Percentiles rank a stretch among this genome's conserved stretches.
Conservation (phyloP, 2,113 vertebrate genomes). For the Mohoua ochrocephala region DNA sequence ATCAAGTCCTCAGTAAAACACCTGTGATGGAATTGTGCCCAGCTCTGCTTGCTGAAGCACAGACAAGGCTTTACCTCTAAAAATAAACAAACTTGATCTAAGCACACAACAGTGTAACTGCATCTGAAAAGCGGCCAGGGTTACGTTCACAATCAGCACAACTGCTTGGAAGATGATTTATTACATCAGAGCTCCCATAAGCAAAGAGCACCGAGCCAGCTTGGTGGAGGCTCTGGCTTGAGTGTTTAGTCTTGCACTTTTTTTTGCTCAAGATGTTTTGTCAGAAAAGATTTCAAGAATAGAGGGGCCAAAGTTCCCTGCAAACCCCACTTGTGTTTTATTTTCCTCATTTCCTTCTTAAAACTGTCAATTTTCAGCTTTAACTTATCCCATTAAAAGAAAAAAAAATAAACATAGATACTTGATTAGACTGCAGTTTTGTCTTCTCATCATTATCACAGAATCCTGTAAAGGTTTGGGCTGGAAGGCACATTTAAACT, state of each 20-base stretch:
- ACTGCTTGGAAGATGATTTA: not conserved
- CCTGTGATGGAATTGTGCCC: constrained; percentile 30
- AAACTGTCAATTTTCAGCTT: not conserved
- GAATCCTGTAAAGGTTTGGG: not conserved
- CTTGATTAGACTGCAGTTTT: not conserved
- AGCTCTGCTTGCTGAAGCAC: not conserved
- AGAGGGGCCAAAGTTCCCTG: not conserved
- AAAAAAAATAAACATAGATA: not conserved
- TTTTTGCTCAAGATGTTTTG: not conserved
- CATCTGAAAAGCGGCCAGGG: constrained; percentile 26
- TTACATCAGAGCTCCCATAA: constrained; percentile 22
- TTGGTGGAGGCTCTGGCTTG: constrained; percentile 41
- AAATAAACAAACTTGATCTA: constrained; percentile 38
- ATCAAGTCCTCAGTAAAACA: constrained; percentile 7
- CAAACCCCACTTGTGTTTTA: not conserved
- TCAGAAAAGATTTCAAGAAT: not conserved
- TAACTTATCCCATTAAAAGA: not conserved
- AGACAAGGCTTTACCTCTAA: constrained; percentile 22
- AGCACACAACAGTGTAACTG: constrained; percentile 19
- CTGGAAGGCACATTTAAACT: not conserved
- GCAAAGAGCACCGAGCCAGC: constrained; percentile 8
- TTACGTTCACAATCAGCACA: not conserved
- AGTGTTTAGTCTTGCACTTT: constrained; percentile 5
- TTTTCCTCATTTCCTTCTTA: not conserved
- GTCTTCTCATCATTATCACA: not conserved